Conservation (phyloP, 1,140 invertebrate species). For the Pogonus chalceus region DNA sequence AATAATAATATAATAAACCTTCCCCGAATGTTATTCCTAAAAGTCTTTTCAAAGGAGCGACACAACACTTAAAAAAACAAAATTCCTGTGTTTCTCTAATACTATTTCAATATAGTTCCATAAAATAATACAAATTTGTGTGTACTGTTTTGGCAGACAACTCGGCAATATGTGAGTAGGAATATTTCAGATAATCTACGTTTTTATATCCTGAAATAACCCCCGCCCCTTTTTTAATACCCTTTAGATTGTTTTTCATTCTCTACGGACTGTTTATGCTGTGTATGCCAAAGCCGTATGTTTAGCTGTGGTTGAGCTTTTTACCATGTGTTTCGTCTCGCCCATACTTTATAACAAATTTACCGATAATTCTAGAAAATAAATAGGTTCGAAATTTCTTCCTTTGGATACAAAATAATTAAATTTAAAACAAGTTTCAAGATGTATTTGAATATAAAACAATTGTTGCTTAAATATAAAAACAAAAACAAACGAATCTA, state of each 20-base stretch:
- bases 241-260: constrained; percentile 5
- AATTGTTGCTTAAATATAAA: no score
- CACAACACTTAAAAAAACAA: no score
- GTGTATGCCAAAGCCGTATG: constrained; percentile 13
- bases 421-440: no score
- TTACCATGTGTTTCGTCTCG: no score
- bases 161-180: constrained; percentile 31
- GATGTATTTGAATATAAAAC: no score
- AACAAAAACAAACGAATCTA: no score
- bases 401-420: no score
- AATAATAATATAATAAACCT: no score
- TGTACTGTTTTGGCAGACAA: constrained; percentile 29
- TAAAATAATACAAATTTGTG: constrained; percentile 12
- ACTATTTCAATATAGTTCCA: constrained; percentile 2
- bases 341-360: no score
- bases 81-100: background rate
- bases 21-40: background rate
- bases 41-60: background rate
- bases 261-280: constrained; percentile 5
- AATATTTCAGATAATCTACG: constrained; percentile 12
- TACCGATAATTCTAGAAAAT: no score
- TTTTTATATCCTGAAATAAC: background rate
- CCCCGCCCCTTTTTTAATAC: constrained; percentile 10
- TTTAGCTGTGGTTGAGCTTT: constrained; percentile 5
- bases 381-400: no score